Evolutionary conservation across 2,113 vertebrate species (phyloP), one percentile per base, ranked within the genome.

Genomic region (Eclectus roratus): DNA sequence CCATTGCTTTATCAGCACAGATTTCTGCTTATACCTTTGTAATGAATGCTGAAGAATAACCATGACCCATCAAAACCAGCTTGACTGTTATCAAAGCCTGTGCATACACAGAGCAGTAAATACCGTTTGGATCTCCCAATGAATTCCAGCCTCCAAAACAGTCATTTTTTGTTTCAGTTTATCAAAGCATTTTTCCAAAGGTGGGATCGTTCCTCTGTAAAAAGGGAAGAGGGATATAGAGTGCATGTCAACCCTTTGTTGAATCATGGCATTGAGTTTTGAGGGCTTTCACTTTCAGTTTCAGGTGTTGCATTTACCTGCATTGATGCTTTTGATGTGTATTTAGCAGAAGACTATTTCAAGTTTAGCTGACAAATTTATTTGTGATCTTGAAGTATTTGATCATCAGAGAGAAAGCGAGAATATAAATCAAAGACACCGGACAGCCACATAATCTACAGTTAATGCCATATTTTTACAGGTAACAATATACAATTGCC

Each of bases 361-460:
- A 94, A 97, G 91, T 97, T 98, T 96, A 97, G 97, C 97, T 98
- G 98, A 99, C 98, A 98, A 98, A 99, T 99, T 99, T 99, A 99
- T 99, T 97, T 98, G 98, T 98, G 98, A 95, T 96, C 97, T 98
- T 96, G 97, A 98, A 97, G 97, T 96, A 98, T 98, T 98, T 94
- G 96, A 97, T 98, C 97, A 98, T 98, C 97, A 98, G 97, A 98
- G 98, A 99, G 96, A 96, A 89, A 96, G 91, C 46, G 4, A 95
- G 93, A 94, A 65, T 92, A 98, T 99, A 99, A 99, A 99, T 99
- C 98, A 97, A 97, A 98, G 98, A 99, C 98, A 98, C 87, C 55
- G 91, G 95, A 97, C 95, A 52, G 64, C 91, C 96, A 98, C 97
- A 91, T 92, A 85, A 95, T 93, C 98, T 96, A 97, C 97, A 97